Evolutionary conservation across 2,797 vertebrate species (phyloP), one percentile per base, ranked within the genome.

Genomic region (Xyrichtys novacula): DNA sequence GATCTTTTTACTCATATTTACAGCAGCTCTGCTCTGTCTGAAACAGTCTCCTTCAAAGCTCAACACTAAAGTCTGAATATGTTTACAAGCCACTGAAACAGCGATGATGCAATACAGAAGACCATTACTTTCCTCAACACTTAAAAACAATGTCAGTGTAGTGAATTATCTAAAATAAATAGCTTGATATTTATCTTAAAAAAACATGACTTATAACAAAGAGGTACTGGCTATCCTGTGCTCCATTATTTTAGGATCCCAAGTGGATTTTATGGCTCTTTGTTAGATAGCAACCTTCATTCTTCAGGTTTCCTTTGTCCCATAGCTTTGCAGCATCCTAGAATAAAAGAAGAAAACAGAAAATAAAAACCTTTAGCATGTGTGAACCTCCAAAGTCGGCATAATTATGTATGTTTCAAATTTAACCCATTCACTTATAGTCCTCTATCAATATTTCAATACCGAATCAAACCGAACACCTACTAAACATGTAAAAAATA

Each of bases 261-360:
- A 75, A 71, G 65, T 38, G 57, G 76, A 50, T 83, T 85, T 90
- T 85, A 89, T 88, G 81, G 86, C 77, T 93, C 91, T 93, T 92
- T 93, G 91, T 92, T 90, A 69, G 74, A 87, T 52, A 68, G 81
- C 77, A 89, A 71, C 63, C 74, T 73, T 74, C 56, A 78, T 70
- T 86, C 78, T 58, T 34, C 59, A 39, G 32, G 55, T 78, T 88
- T 85, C 74, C 81, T 89, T 89, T 88, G 83, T 89, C 84, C 81
- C 72, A 87, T 58, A 62, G 86, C 85, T 84, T 80, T 79, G 85
- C 87, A 85, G 89, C 89, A 91, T 86, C 89, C 92, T 94, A 64
- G 25, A 60, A 48, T 47, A 43, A 34, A 48, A 58, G 57, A 46
- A 2, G 7, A 78, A 43, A 52, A 71, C 56, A 44, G 2, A 28